Evolutionary conservation across 1,140 invertebrate genomes (phyloP).

Genomic region (Sycobia sp.): DNA sequence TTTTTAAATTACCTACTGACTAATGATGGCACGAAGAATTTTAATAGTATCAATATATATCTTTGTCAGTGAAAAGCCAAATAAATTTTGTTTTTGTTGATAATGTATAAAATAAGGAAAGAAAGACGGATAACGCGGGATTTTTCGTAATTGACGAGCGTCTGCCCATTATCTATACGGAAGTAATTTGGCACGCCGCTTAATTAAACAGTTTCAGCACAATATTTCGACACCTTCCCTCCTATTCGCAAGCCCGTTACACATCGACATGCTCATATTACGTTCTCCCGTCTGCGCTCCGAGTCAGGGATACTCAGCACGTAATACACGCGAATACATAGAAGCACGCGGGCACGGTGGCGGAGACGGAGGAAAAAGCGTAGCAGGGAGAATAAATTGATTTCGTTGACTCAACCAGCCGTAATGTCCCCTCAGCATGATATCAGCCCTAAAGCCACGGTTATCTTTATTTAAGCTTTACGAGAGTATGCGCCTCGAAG

Average conservation of each 20-base stretch:
- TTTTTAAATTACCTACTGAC: too few relatives aligned
- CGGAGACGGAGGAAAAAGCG: slow-evolving; percentile 16
- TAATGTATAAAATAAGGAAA: too few relatives aligned
- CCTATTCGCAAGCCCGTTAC: background rate
- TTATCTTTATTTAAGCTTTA: slow-evolving; percentile 63
- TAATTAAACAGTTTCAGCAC: slow-evolving; percentile 29
- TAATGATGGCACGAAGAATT: too few relatives aligned
- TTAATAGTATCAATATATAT: too few relatives aligned
- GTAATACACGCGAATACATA: background rate
- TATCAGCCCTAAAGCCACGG: slow-evolving; percentile 58
- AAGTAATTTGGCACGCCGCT: slow-evolving; percentile 38
- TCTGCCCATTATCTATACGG: too few relatives aligned
- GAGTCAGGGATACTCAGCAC: background rate
- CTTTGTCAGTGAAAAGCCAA: too few relatives aligned
- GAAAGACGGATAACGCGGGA: too few relatives aligned
- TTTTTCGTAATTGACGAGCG: too few relatives aligned
- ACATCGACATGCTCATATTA: background rate
- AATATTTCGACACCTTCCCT: slow-evolving; percentile 34
- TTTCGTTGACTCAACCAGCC: slow-evolving; percentile 61
- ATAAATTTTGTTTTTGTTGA: too few relatives aligned
- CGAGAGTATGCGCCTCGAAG: slow-evolving; percentile 50
- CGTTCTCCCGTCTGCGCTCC: background rate
- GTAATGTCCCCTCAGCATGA: slow-evolving; percentile 59
- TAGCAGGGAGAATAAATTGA: slow-evolving; percentile 59
- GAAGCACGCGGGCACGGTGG: background rate